These are phyloP conservation scores for Silvanus unidentatus DNA, from an alignment of 2,888 invertebrate genomes.

Conservation along the genomic window DNA sequence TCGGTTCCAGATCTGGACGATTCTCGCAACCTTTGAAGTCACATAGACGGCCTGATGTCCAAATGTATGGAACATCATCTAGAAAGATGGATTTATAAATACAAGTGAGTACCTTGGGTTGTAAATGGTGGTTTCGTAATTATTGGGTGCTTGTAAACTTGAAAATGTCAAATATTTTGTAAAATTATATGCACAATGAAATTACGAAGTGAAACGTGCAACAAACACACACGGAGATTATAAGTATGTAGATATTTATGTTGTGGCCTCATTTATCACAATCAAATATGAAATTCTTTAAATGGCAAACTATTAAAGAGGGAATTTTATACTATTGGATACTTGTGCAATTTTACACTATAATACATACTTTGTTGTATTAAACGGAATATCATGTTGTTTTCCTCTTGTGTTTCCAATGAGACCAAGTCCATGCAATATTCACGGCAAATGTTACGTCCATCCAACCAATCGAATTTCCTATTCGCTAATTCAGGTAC, in stretches of 20 bases:
- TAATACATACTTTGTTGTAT: slow-evolving; percentile 71
- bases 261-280: too few relatives aligned
- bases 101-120: background rate
- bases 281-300: too few relatives aligned
- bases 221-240: too few relatives aligned
- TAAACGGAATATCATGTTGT: slow-evolving; percentile 81
- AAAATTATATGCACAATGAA: too few relatives aligned
- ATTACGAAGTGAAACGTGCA: too few relatives aligned
- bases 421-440: slow-evolving; percentile 92
- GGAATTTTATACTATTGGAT: too few relatives aligned
- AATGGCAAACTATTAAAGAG: too few relatives aligned
- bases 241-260: too few relatives aligned
- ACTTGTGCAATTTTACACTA: background rate
- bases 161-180: too few relatives aligned
- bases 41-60: slow-evolving; percentile 87
- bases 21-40: slow-evolving; percentile 91
- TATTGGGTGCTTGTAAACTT: background rate
- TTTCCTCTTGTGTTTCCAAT: slow-evolving; percentile 84
- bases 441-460: slow-evolving; percentile 83
- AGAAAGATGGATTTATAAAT: slow-evolving; percentile 19
- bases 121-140: background rate
- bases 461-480: slow-evolving; percentile 87
- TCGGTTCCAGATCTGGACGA: slow-evolving; percentile 79
- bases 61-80: slow-evolving; percentile 88
- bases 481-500: slow-evolving; percentile 70